A percentile compares a stretch with the other conserved stretches of the same genome.
Conservation (phyloP, 2,113 vertebrate species). For the pig (Sus scrofa) region T2T-Sscrofa CM000814.6:63457001-63457500, state of each 20-base stretch:
- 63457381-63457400: no score
- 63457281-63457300: no score
- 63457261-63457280: background rate
- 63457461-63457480: no score
- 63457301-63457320: no score
- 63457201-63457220: background rate
- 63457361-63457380: no score
- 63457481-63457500: no score
- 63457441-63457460: no score
- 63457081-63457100: background rate
- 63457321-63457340: no score
- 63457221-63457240: background rate
- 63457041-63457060: background rate
- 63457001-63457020: background rate
- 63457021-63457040: background rate
- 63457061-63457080: background rate
- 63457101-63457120: background rate
- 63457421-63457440: no score
- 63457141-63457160: background rate
- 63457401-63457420: no score
- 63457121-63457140: no score
- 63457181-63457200: background rate
- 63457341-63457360: no score
- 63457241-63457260: background rate
- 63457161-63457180: background rate